Evolutionary conservation across 2,113 vertebrate species (phyloP).

Genomic region (Rhinolophus sinicus): DNA sequence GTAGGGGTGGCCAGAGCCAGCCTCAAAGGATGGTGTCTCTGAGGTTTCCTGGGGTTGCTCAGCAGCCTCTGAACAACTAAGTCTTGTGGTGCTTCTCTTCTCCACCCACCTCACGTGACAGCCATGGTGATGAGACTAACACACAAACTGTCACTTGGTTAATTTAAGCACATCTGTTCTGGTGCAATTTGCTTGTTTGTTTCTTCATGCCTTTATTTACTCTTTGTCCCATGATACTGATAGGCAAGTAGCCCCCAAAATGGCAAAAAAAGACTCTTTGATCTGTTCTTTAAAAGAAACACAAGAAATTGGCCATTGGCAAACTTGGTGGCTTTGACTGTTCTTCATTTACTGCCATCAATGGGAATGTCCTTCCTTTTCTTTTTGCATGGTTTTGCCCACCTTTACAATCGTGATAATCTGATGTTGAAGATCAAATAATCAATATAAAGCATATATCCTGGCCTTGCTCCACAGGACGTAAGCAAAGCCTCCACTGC

Average conservation of each 20-base stretch:
- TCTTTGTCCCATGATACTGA: background rate
- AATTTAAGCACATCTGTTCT: constrained; percentile 76
- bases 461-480: constrained; percentile 68
- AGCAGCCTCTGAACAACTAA: constrained; percentile 66
- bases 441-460: constrained; percentile 64
- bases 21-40: background rate
- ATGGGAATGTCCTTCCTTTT: background rate
- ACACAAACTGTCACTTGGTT: constrained; percentile 60
- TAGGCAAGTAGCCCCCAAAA: background rate
- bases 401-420: constrained; percentile 15
- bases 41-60: constrained; percentile 59
- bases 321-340: background rate
- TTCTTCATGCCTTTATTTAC: constrained; percentile 47
- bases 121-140: constrained; percentile 42
- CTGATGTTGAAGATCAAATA: constrained; percentile 54
- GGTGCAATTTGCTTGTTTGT: constrained; percentile 55
- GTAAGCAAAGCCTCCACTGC: constrained; percentile 77
- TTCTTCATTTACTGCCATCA: background rate
- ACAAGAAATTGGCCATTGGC: constrained; percentile 5
- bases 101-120: constrained; percentile 56
- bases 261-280: constrained; percentile 41
- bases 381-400: constrained; percentile 37
- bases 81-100: background rate
- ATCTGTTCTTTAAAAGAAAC: constrained; percentile 45
- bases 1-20: constrained; percentile 63